A percentile compares a stretch with the other conserved stretches of the same genome.
Conservation (phyloP, 2,797 vertebrate species). For the Prionace glauca region DNA sequence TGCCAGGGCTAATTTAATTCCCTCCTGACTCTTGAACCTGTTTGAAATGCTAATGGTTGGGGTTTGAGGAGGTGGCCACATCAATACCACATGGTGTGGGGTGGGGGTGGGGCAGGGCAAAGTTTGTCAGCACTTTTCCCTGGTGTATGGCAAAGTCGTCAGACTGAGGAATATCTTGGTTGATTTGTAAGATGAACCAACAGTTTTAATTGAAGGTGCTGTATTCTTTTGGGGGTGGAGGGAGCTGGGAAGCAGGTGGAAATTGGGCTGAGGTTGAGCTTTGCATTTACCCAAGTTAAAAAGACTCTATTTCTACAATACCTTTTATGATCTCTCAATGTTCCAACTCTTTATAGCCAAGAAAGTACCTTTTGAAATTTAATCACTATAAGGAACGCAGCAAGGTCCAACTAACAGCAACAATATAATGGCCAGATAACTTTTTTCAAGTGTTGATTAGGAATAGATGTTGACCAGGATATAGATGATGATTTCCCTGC, state of each 20-base stretch:
- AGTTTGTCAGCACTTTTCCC: background rate
- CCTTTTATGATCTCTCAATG: background rate
- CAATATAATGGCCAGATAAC: background rate
- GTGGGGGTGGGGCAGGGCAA: background rate
- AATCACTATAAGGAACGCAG: too few species aligned
- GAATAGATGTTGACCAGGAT: background rate
- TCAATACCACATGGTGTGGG: constrained; percentile 42
- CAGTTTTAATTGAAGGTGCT: background rate
- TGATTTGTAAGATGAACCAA: background rate
- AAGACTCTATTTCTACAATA: background rate
- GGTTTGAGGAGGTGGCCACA: constrained; percentile 45
- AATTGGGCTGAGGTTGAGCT: background rate
- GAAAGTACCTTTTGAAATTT: background rate
- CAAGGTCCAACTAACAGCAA: background rate
- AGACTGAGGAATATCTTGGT: background rate
- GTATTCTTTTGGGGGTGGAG: background rate
- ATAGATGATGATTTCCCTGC: background rate
- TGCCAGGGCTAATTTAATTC: constrained; percentile 68
- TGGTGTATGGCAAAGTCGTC: background rate
- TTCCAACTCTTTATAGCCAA: background rate
- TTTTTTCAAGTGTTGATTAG: background rate
- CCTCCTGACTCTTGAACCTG: constrained; percentile 65
- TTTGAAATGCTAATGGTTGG: constrained; percentile 73
- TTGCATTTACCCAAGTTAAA: background rate
- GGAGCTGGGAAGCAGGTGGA: background rate